A percentile compares a stretch with the other conserved stretches of the same genome.
phyloP scores from a whole-genome alignment of 2,113 vertebrate genomes.

The Strix aluco region DNA sequence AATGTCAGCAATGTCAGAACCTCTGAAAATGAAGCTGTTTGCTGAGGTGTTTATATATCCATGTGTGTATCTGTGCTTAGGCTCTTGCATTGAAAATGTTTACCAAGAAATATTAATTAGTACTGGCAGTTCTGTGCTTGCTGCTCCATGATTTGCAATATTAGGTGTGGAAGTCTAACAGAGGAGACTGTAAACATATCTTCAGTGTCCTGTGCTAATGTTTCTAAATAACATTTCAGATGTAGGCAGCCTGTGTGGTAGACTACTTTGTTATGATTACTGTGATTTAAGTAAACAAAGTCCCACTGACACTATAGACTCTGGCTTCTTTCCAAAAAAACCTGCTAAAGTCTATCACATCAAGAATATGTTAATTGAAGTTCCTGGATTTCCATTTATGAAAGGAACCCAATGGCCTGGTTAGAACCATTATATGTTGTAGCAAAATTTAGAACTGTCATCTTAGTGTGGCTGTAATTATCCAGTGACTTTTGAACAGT shows the following conservation, averaged over 20 bases:
- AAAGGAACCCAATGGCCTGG: neutral
- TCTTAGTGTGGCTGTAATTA: constrained; percentile 17
- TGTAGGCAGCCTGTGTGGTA: neutral
- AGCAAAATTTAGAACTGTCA: neutral
- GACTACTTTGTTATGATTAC: constrained; percentile 10
- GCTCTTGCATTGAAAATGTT: neutral
- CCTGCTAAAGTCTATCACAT: neutral
- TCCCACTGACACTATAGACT: neutral
- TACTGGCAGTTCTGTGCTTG: neutral
- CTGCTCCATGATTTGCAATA: neutral
- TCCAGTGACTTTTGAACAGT: neutral
- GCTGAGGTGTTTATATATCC: neutral
- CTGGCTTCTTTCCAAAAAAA: neutral
- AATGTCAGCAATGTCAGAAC: neutral
- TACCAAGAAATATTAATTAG: neutral
- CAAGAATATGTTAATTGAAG: constrained; percentile 25
- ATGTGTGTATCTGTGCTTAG: neutral
- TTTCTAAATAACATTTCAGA: neutral
- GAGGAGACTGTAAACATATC: neutral
- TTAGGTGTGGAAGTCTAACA: neutral
- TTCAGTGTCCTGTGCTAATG: neutral
- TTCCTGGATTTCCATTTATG: constrained; percentile 9
- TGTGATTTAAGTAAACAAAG: constrained; percentile 14
- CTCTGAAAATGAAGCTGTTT: neutral
- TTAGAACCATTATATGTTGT: neutral